Base-by-base conservation (phyloP, 2,888 invertebrate species). In the Eugnorisma glareosa region DNA sequence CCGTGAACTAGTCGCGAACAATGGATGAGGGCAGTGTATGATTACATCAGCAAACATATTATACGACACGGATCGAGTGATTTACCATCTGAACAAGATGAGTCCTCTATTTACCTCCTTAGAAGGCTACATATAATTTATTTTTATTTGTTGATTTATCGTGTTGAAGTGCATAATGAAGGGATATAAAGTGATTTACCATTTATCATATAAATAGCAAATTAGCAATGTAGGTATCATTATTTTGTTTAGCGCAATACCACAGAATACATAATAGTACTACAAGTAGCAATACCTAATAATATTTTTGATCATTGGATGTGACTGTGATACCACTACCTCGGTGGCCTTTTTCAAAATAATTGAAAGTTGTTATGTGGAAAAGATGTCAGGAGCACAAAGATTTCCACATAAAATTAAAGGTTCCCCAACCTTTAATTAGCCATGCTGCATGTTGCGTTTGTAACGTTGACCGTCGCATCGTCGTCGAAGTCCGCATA, bases 1-100 rank as follows among this genome's bases (percentile, higher is more conserved):
- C 93, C 92, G 93, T 89, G 89, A 93, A 90, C 90, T 89, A 78
- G 90, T 92, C 92, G 92, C 93, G 91, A 94, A 95, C 95, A 95
- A 95, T 94, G 89, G 92, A 90, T 89, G 91, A 91, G 91, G 89
- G 85, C 84, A 89, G 89, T 89, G 84, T 86, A 91, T 90, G 93
- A 95, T 94, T 92, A 89, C 93, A 94, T 95, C 93, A 91, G 89
- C 89, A 89, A 87, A 90, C 90, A 90, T 91, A 91, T 90, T 91
- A 91, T 90, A 40, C 40, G 91, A 87, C 89, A 91, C 89, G 82
- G 86, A 78, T 84, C 81, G 79, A 88, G 87, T 91, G 94, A 94
- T 95, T 94, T 95, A 95, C 89, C 89, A 88, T 86, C 82, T 76
- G 84, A 74, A 84, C 82, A 88, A 83, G 90, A 90, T 90, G 91